phyloP scores from a whole-genome alignment of 2,888 invertebrate species.

The Phengaris arion region DNA sequence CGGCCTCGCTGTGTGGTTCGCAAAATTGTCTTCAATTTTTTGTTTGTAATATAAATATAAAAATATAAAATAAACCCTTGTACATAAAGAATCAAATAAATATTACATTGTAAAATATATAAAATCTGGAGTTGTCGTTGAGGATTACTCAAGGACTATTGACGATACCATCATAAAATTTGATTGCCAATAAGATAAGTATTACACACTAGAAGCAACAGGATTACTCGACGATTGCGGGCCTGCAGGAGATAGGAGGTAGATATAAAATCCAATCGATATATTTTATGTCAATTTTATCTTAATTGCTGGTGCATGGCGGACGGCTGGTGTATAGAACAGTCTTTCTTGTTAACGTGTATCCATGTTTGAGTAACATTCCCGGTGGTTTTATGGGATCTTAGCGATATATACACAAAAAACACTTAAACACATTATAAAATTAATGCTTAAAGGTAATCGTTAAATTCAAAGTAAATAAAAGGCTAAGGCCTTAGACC shows the following conservation, averaged over 20 bases:
- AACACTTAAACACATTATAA: conserved; percentile 1
- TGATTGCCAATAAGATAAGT: conserved; percentile 41
- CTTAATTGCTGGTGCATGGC: conserved; percentile 45
- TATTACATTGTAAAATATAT: conserved; percentile 24
- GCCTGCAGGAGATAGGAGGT: conserved; percentile 38
- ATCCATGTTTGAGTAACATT: conserved; percentile 38
- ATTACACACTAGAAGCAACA: conserved; percentile 41
- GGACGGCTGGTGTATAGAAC: conserved; percentile 37
- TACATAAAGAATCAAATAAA: neutral
- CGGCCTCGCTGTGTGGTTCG: too few species aligned
- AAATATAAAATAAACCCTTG: too few species aligned
- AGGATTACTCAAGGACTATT: conserved; percentile 7
- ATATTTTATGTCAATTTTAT: conserved; percentile 47
- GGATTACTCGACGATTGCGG: conserved; percentile 41
- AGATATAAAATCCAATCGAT: conserved; percentile 45
- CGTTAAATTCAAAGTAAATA: neutral
- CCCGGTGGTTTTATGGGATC: conserved; percentile 29
- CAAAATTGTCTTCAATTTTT: too few species aligned
- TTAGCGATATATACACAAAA: neutral
- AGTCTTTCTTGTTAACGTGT: conserved; percentile 43
- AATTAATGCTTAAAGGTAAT: neutral
- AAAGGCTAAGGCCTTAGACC: too few species aligned
- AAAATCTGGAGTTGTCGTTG: conserved; percentile 16
- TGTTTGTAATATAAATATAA: too few species aligned
- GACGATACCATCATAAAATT: conserved; percentile 34